Evolutionary conservation across 2,113 vertebrate genomes (phyloP).

Genomic region (Diadophis punctatus): DNA sequence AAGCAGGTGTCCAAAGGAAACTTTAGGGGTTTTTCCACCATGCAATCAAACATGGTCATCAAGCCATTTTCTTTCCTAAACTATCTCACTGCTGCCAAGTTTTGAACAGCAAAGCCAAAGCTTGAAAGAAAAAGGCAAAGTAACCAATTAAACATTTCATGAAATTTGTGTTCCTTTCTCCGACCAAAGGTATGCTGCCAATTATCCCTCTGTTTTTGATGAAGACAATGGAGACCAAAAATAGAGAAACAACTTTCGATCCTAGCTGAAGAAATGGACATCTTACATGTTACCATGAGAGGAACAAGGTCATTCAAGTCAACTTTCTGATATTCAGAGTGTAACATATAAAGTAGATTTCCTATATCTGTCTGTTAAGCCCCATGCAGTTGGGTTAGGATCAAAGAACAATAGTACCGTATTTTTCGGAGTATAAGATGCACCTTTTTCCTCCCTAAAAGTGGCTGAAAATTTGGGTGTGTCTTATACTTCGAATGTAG

Average conservation of each 20-base stretch:
- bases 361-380: neutral
- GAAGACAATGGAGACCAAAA: slow-evolving; percentile 23
- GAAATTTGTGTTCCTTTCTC: slow-evolving; percentile 19
- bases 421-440: no score
- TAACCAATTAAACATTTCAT: slow-evolving; percentile 48
- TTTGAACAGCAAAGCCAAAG: slow-evolving; percentile 49
- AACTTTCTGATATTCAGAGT: neutral
- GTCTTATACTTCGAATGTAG: no score
- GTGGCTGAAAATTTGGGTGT: no score
- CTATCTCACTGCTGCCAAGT: neutral
- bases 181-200: neutral
- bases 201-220: slow-evolving; percentile 14
- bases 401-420: no score
- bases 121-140: slow-evolving; percentile 54
- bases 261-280: neutral
- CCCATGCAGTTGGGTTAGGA: neutral
- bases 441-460: no score
- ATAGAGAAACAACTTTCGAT: neutral
- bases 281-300: neutral
- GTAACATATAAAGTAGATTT: neutral
- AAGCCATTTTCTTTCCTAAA: slow-evolving; percentile 59
- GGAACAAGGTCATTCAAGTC: neutral
- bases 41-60: slow-evolving; percentile 51
- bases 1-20: slow-evolving; percentile 64
- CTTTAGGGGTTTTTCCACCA: slow-evolving; percentile 43